Conservation (phyloP, 2,888 invertebrate genomes). For the Muschampia plurimacula region DNA sequence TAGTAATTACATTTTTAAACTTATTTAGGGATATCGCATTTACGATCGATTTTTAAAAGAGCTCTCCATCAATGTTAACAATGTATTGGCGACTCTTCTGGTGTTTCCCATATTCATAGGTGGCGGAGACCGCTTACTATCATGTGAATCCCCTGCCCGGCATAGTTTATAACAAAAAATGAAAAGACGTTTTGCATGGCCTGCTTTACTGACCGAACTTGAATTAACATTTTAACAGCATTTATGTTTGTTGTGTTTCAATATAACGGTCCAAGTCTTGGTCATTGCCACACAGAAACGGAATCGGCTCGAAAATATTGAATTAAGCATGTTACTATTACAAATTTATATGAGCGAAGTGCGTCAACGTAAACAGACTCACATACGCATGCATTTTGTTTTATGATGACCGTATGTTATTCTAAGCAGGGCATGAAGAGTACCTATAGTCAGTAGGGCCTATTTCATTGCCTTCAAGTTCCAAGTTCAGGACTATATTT, state of each 20-base stretch:
- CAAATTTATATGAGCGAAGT: slow-evolving; percentile 66
- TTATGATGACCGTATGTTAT: not conserved
- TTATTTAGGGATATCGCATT: no score
- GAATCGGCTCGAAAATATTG: slow-evolving; percentile 60
- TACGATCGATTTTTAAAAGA: no score
- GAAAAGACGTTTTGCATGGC: no score
- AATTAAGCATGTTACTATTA: slow-evolving; percentile 73
- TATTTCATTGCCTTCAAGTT: no score
- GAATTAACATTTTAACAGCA: not conserved
- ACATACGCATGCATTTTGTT: not conserved
- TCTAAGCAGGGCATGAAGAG: not conserved
- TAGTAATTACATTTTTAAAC: no score
- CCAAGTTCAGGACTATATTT: no score
- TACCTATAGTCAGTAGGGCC: no score
- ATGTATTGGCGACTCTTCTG: no score
- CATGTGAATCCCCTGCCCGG: no score
- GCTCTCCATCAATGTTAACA: no score
- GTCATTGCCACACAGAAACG: slow-evolving; percentile 47
- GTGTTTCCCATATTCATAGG: no score
- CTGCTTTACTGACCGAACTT: not conserved
- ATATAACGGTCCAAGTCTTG: slow-evolving; percentile 21
- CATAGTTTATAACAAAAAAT: not conserved
- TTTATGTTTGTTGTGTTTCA: not conserved
- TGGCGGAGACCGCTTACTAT: no score
- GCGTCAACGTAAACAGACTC: slow-evolving; percentile 53